A percentile compares a stretch with the other conserved stretches of the same genome.
Conservation (phyloP, 1,140 invertebrate species). For the Maconellicoccus hirsutus region DNA sequence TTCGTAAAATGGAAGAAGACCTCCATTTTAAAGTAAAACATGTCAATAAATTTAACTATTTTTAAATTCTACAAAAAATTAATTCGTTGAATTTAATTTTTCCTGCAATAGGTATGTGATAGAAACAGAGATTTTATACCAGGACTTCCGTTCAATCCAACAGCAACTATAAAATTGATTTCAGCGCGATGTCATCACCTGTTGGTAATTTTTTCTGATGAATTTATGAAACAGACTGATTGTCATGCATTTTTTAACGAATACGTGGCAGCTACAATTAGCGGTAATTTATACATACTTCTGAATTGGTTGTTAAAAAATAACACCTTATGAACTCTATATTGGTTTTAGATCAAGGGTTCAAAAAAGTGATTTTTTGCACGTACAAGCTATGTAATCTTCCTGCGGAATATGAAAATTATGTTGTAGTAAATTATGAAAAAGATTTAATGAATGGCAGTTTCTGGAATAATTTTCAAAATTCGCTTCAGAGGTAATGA, state of each 20-base stretch:
- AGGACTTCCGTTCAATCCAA: background rate
- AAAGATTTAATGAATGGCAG: background rate
- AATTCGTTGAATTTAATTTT: background rate
- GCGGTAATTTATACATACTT: background rate
- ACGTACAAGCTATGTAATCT: background rate
- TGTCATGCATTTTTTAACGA: background rate
- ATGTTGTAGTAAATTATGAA: background rate
- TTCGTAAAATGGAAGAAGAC: background rate
- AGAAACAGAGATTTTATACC: background rate
- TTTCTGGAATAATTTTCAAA: background rate
- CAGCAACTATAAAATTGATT: background rate
- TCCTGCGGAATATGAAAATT: background rate
- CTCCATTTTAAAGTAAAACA: background rate
- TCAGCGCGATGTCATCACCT: background rate
- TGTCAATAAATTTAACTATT: background rate
- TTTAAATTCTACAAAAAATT: background rate
- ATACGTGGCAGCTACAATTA: background rate
- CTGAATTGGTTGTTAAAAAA: background rate
- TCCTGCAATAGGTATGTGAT: background rate
- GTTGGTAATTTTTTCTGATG: background rate
- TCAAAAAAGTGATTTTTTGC: background rate
- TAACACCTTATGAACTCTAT: background rate
- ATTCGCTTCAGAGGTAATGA: too few relatives aligned
- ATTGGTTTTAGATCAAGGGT: background rate
- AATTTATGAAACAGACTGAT: background rate